Conservation (phyloP, 2,888 invertebrate species). For the Lymantria dispar region DNA sequence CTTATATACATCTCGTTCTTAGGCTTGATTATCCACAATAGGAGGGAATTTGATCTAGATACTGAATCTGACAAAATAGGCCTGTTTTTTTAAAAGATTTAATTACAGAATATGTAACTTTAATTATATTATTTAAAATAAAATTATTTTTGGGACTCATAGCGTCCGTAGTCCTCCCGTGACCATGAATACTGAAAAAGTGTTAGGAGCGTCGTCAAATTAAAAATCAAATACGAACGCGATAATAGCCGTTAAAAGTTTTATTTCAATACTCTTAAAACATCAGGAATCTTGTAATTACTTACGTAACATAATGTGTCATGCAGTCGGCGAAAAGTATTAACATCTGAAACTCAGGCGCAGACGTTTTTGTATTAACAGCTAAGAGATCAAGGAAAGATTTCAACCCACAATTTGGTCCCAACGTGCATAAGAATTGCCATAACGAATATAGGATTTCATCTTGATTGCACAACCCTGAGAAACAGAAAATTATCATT, state of each 20-base stretch:
- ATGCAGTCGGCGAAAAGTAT: constrained; percentile 97
- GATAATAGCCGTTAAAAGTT: neutral
- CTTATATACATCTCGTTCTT: too few species aligned
- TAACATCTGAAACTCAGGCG: constrained; percentile 96
- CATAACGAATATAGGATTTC: constrained; percentile 94
- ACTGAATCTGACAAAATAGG: too few species aligned
- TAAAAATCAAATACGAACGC: too few species aligned
- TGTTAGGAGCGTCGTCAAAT: too few species aligned
- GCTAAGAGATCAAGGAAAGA: constrained; percentile 93
- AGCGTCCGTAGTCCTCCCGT: neutral
- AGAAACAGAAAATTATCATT: constrained; percentile 25
- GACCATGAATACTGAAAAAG: too few species aligned
- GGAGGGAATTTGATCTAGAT: too few species aligned
- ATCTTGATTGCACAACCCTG: constrained; percentile 97
- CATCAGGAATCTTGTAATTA: neutral
- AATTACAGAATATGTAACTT: too few species aligned
- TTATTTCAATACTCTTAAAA: neutral
- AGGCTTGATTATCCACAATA: too few species aligned
- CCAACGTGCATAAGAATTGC: constrained; percentile 94
- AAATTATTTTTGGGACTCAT: too few species aligned
- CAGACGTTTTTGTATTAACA: constrained; percentile 89
- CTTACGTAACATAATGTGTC: constrained; percentile 98
- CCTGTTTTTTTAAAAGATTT: too few species aligned
- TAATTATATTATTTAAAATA: too few species aligned
- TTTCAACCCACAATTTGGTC: constrained; percentile 94